Evolutionary conservation across 2,113 vertebrate genomes (phyloP), one percentile per base, ranked within the genome.

Genomic region (Stegastes partitus): DNA sequence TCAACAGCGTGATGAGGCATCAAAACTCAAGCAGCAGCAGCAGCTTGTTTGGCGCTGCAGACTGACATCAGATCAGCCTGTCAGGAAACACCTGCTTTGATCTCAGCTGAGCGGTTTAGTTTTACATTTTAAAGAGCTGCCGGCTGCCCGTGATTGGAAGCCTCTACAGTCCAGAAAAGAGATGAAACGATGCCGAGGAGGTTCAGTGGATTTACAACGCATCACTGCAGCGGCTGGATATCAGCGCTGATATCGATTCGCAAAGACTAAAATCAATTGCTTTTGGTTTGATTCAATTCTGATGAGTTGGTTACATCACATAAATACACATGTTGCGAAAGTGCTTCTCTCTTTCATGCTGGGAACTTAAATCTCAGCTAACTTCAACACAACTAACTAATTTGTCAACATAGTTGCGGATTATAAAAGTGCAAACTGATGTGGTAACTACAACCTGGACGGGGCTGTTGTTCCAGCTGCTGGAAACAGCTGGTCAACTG

Each of bases 11-110:
- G 44, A 76, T 4, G 49, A 72, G 55, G 54, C 67, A 55, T 64
- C 55, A 11, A 34, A 23, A 21, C 59, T 50, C 11, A n/a, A n/a
- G n/a, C 23, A 59, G 62, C 25, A 34, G 78, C 59, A 22, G 65
- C 64, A 22, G 34, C 23, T 45, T 61, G 64, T 34, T 34, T 34
- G 31, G 31, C 79, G 65, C 68, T 45, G 73, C 25, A 31, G 70
- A 59, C 83, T 78, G 83, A 74, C 83, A 78, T 77, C 64, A 70
- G 64, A 68, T 81, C 50, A 67, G 50, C 49, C 79, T 57, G 61
- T 75, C 79, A 75, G 66, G 69, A 82, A 78, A 79, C 74, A 67
- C 74, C 84, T 71, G 70, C 84, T 86, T 86, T 86, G 84, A 86
- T 86, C 84, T 82, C 51, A 54, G 75, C 66, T 21, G 69, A 74